Evolutionary conservation across 2,888 invertebrate genomes (phyloP), one percentile per base, ranked within the genome.

Genomic region (Tanypteryx hageni): DNA sequence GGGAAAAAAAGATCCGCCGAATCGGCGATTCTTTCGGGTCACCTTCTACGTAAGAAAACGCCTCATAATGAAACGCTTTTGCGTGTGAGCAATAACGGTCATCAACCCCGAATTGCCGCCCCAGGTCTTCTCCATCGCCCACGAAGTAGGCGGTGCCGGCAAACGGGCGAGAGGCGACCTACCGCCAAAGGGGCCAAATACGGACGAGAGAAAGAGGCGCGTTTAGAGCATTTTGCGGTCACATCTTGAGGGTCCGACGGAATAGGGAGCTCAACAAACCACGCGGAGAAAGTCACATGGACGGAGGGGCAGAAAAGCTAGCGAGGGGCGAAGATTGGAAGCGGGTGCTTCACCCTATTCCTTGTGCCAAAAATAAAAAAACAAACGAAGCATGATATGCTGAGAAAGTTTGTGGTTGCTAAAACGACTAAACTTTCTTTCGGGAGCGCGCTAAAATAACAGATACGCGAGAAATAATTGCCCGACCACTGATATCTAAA

Each of bases 161-260:
- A 83, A 83, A 83, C 31, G 27, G 82, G 27, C n/a, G 13, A 9
- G 27, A 14, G 56, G 16, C 83, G 83, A 83, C 83, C 83, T 83
- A 83, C 83, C 83, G 83, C 83, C 83, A 83, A 83, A 83, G 83
- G 83, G 83, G 56, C 57, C 44, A 44, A 83, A 14, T 56, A 22
- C 83, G 44, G 44, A 44, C 56, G 16, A 44, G 56, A 44, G 83
- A 83, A 5, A 44, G 44, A 22, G 76, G 76, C 76, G 27, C 22
- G n/a, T 22, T 27, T 27, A n/a, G 76, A 76, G 27, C 27, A 44
- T 44, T 27, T 76, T 13, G 76, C 76, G 76, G 76, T 76, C 76
- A 76, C 22, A 22, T 76, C 22, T 27, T 27, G 7, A 27, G 76
- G 22, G 68, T 44, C 44, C 44, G 22, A 68, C 10, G 22, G 68